phyloP scores from a whole-genome alignment of 2,797 vertebrate genomes.

The Cirrhinus mrigala region DNA sequence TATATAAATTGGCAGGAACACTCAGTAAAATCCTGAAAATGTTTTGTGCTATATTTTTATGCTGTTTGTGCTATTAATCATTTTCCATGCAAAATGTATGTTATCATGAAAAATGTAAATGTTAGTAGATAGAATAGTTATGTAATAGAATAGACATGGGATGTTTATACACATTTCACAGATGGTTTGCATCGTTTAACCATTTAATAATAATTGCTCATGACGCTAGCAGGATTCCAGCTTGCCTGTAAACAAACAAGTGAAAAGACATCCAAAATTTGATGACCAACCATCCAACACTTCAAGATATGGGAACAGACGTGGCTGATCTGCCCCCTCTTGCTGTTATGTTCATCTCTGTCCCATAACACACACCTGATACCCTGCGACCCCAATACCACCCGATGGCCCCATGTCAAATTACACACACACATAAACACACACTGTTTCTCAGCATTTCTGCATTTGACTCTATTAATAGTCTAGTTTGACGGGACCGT shows the following conservation, averaged over 20 bases:
- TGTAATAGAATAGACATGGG: too few relatives aligned
- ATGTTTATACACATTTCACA: background rate
- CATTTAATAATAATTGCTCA: background rate
- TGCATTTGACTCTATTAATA: background rate
- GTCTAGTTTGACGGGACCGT: background rate
- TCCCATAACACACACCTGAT: conserved; percentile 41
- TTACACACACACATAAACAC: background rate
- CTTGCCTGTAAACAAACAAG: background rate
- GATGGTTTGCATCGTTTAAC: background rate
- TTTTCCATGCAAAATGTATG: background rate
- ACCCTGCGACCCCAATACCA: conserved; percentile 40
- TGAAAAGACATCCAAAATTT: background rate
- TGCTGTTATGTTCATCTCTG: conserved; percentile 7
- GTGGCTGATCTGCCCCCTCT: background rate
- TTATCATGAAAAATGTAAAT: background rate
- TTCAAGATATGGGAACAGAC: background rate
- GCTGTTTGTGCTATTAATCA: background rate
- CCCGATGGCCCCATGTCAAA: background rate
- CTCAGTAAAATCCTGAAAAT: background rate
- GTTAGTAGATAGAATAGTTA: background rate
- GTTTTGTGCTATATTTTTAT: background rate
- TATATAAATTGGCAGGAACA: background rate
- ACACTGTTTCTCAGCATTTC: background rate
- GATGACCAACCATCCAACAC: background rate
- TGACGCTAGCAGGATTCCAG: background rate